phyloP scores from a whole-genome alignment of 1,140 invertebrate species.

The Mycetomoellerius zeteki region DNA sequence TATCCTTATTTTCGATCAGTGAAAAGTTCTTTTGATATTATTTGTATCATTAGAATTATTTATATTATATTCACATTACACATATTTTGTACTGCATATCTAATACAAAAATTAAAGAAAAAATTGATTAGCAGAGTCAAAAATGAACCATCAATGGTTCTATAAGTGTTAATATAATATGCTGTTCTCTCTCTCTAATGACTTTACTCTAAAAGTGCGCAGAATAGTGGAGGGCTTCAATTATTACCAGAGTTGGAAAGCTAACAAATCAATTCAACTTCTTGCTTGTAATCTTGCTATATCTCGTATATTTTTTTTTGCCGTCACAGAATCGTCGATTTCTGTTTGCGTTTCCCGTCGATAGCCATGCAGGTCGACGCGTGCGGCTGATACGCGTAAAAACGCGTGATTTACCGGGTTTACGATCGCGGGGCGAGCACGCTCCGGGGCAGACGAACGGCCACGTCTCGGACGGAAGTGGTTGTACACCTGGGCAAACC shows the following conservation, averaged over 20 bases:
- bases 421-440: constrained; percentile 41
- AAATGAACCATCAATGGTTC: too few species aligned
- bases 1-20: too few species aligned
- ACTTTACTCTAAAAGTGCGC: not conserved
- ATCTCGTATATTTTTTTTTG: not conserved
- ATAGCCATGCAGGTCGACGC: constrained; percentile 17
- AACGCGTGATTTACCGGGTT: constrained; percentile 25
- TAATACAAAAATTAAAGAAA: too few species aligned
- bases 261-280: not conserved
- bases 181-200: not conserved
- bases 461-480: constrained; percentile 54
- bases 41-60: too few species aligned
- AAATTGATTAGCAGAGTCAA: too few species aligned
- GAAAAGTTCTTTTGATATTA: too few species aligned
- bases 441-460: constrained; percentile 8
- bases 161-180: not conserved
- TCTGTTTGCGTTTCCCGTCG: not conserved
- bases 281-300: not conserved
- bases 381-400: constrained; percentile 24
- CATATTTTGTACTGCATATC: too few species aligned
- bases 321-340: not conserved
- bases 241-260: not conserved
- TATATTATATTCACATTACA: too few species aligned
- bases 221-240: not conserved
- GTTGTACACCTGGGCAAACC: constrained; percentile 67